Base-by-base conservation (phyloP, 2,113 vertebrate genomes). In the Ceuthmochares aereus region DNA sequence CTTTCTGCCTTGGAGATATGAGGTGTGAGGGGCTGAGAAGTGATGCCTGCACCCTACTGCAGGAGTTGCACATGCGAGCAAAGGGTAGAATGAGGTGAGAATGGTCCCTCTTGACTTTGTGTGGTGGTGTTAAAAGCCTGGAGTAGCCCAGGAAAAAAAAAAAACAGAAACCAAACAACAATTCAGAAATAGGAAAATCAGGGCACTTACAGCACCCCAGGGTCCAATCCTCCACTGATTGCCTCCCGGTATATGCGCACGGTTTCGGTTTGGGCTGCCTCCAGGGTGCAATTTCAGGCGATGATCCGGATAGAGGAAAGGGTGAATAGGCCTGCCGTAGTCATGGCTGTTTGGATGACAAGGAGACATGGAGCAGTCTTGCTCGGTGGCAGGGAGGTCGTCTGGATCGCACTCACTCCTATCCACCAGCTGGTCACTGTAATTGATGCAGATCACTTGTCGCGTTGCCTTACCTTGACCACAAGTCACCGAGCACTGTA, bases 141-240 rank as follows among this genome's bases (percentile, higher is more conserved):
- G 19, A 32, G n/a, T n/a, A 81, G 22, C 20, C 60, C 29, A 26
- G 37, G 9, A 0, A 8, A 34, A 40, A 81, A 10, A 55, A 29
- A 30, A 22, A 5, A 5, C 2, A 23, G 25, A 52, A 51, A 51
- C 11, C 49, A 12, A 51, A 12, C 22, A 34, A 34, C 9, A 15
- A 10, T 20, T 3, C 8, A 55, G 45, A 20, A 90, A n/a, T 40
- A 80, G 74, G 68, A 84, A 60, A 86, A 78, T 12, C 56, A 22
- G 32, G 54, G 54, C 95, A 98, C 99, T 99, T 97, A 99, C 99
- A 91, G 99, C 99, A 96, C 99, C 99, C 99, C 99, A 99, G 40
- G 99, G 99, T 36, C 99, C 99, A 9, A 98, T 99, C 90, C 99
- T 98, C 99, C 99, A 99, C 91, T 99, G 99, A 94, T 99, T 99